Base-by-base conservation (phyloP, 2,797 vertebrate species). In the Halcyon smyrnensis region DNA sequence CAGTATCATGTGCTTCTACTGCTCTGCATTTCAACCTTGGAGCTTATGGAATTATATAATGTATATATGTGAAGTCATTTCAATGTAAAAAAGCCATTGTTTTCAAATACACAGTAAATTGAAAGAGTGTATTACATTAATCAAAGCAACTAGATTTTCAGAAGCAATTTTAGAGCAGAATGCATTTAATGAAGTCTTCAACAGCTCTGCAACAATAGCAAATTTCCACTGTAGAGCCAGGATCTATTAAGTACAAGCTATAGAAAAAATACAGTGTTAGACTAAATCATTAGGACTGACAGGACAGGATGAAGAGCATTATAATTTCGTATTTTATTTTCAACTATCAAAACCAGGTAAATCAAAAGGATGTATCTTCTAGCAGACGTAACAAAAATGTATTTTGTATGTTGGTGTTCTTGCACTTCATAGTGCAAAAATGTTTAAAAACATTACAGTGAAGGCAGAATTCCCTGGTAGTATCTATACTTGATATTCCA, bases 91-190 rank as follows among this genome's bases (percentile, higher is more conserved):
- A 75, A 53, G 13, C 21, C 30, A 65, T 65, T 89, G 12, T 89
- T 96, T 95, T 78, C 69, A 95, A 86, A 78, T 62, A 87, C 18
- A 65, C 41, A 94, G 56, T 93, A 90, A 91, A 89, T 96, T 51
- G 28, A 36, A 87, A 93, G 54, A 90, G 15, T 36, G 45, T 48
- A 93, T 89, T 85, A 78, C 12, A 81, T 87, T 89, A 75, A 88
- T 86, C 34, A 68, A 84, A 92, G 37, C 20, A 86, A 59, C 17
- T 41, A 48, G 16, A 36, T 91, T 91, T 91, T 78, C 41, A 93
- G 39, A 96, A 96, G 41, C 45, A 83, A 85, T 89, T 97, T 95
- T 89, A 70, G 65, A 86, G 39, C 25, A 95, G 19, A 91, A 51
- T 68, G 24, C 25, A 94, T 76, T 88, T 89, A 93, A 60, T 79